Conservation (phyloP, 1,140 invertebrate species). For the Lordiphosa clarofinis region DNA sequence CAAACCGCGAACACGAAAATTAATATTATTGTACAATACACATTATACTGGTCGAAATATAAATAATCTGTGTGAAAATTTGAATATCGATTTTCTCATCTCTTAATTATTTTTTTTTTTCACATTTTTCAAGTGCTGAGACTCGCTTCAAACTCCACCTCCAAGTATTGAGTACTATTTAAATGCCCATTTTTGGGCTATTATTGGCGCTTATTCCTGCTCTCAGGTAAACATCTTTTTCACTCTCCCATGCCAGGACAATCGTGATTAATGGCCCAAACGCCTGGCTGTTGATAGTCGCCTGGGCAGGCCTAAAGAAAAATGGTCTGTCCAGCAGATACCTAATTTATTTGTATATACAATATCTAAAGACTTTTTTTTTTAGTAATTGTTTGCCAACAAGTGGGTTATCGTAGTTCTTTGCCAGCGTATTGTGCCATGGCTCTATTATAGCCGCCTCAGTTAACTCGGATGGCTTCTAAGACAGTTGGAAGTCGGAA, state of each 20-base stretch:
- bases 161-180: constrained; percentile 20
- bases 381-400: constrained; percentile 36
- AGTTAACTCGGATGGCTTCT: constrained; percentile 2
- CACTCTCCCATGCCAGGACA: constrained; percentile 12
- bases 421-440: no score
- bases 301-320: constrained; percentile 12
- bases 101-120: not conserved
- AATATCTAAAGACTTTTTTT: constrained; percentile 36
- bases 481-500: constrained; percentile 16
- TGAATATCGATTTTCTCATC: not conserved
- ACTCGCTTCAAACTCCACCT: no score
- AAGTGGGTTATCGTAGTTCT: constrained; percentile 12
- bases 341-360: constrained; percentile 50
- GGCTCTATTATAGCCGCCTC: no score
- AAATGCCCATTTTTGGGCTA: constrained; percentile 56
- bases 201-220: constrained; percentile 51
- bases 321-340: constrained; percentile 37
- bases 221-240: constrained; percentile 13
- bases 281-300: constrained; percentile 16
- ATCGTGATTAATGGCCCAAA: constrained; percentile 55
- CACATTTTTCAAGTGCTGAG: not conserved
- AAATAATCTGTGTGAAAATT: no score
- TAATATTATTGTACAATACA: no score
- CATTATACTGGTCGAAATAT: no score
- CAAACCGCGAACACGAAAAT: no score